Evolutionary conservation across 2,113 vertebrate genomes (phyloP), one percentile per base, ranked within the genome.

Genomic region (Sinocyclocheilus anshuiensis): DNA sequence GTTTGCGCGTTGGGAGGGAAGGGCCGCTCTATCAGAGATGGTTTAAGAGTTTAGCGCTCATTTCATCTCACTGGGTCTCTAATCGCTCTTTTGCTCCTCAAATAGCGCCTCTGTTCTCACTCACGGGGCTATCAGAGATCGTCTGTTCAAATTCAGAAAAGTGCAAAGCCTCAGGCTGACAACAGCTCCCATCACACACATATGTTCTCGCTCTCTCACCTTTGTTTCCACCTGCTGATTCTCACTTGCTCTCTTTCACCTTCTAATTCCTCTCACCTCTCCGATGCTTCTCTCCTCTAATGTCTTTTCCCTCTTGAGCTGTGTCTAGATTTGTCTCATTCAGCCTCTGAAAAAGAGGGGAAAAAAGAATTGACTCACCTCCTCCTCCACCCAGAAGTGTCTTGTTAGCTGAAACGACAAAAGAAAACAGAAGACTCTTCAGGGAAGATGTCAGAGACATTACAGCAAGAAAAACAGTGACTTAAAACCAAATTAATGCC

Each of bases 341-440:
- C 92, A 91, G 87, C 61, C 83, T 85, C 83, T 85, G 18, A 72
- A 89, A 91, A 91, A 91, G 88, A 91, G 89, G 79, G 90, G 77
- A 75, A 33, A 33, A 33, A 33, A 89, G 71, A 83, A 81, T 75
- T 71, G 77, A 95, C 96, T 96, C 87, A 97, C 96, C 96, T 6
- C 96, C 96, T 69, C 96, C 96, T n/a, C 96, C 96, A 33, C 96
- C 96, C 0, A 97, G 95, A 92, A 97, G 93, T 88, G 95, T 95
- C 82, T 93, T 96, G 94, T 97, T 97, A 90, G 96, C 96, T 97
- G 94, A 89, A 95, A 96, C 85, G 88, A 91, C 48, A 93, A 16
- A 91, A 77, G 36, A 88, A 88, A 84, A 89, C 67, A 83, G 36
- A 85, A 42, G 39, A 85, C n/a, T 69, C 42, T 39, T 85, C 29